phyloP scores from a whole-genome alignment of 2,888 invertebrate species.

The Pristionchus maxplancki region DNA sequence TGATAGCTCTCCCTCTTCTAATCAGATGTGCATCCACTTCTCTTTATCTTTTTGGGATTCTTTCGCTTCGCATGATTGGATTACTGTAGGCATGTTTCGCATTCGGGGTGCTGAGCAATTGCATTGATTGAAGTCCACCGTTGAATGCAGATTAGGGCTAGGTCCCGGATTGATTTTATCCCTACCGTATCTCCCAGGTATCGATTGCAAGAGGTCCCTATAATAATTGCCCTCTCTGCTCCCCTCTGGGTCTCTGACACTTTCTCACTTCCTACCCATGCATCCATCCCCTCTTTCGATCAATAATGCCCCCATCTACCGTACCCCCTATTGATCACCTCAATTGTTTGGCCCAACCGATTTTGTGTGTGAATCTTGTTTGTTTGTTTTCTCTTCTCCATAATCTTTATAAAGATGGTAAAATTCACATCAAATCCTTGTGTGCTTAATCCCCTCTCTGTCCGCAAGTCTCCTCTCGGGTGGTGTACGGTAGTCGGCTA shows the following conservation, averaged over 20 bases:
- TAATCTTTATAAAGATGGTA: constrained; percentile 44
- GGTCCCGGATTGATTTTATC: background rate
- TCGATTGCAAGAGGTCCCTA: constrained; percentile 7
- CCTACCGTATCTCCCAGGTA: constrained; percentile 26
- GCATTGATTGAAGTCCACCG: background rate
- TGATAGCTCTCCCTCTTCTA: background rate
- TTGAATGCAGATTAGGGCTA: background rate
- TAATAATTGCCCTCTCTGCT: background rate
- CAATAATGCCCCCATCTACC: constrained; percentile 29
- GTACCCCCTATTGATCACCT: background rate
- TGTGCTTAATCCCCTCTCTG: constrained; percentile 43
- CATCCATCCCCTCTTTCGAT: constrained; percentile 9
- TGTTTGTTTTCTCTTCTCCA: constrained; percentile 16
- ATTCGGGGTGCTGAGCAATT: background rate
- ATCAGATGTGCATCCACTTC: background rate
- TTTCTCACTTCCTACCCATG: constrained; percentile 2
- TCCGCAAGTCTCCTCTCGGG: constrained; percentile 16
- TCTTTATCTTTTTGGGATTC: background rate
- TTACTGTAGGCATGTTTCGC: constrained; percentile 14
- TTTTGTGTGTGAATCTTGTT: constrained; percentile 35
- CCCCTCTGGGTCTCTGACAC: constrained; percentile 24
- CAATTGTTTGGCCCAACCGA: constrained; percentile 10
- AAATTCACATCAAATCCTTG: constrained; percentile 15
- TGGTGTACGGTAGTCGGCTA: constrained; percentile 31
- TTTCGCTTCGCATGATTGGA: constrained; percentile 32